Evolutionary conservation across 1,140 invertebrate genomes (phyloP), one percentile per base, ranked within the genome.

Genomic region (Pseudachorutes palmiensis): DNA sequence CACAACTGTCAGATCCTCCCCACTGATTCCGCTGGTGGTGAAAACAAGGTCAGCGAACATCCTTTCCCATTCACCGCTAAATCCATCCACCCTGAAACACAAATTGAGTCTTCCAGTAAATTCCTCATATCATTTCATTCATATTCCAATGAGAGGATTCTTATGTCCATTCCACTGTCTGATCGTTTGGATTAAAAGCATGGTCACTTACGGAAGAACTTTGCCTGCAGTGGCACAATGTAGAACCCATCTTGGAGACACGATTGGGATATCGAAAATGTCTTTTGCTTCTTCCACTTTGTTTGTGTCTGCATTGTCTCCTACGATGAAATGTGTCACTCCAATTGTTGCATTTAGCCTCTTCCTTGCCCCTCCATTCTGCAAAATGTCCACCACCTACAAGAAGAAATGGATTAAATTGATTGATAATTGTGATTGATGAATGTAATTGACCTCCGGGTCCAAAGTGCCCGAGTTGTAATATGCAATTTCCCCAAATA

Each of bases 271-370:
- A 77, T 95, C 91, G 81, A 93, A 95, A 1, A 96, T 80, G 75
- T 96, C 92, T 78, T 87, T 88, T 12, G 91, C 91, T 79, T 91
- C 91, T 66, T 83, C 84, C 59, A 92, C 82, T 78, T 89, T 88
- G 76, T 83, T 87, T 77, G 92, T 88, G 70, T 85, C 82, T 58
- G 87, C 84, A 80, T 90, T 86, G 70, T 83, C 82, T 45, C 92
- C 92, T 73, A 88, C 88, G 76, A 95, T 90, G 72, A 92, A 82
- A 82, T 94, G 90, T 36, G 91, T 94, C 65, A 92, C 88, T 81
- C 87, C 90, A 78, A 94, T 89, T 69, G 87, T 87, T 67, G 93
- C 85, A 80, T 93, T 94, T 74, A 86, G 87, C 66, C 87, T 85
- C 71, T 84, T 83, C 77, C 91, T 89, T n/a, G 87, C 92, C 62